Evolutionary conservation across 2,113 vertebrate species (phyloP).

Genomic region (Hippocampus guttulatus): DNA sequence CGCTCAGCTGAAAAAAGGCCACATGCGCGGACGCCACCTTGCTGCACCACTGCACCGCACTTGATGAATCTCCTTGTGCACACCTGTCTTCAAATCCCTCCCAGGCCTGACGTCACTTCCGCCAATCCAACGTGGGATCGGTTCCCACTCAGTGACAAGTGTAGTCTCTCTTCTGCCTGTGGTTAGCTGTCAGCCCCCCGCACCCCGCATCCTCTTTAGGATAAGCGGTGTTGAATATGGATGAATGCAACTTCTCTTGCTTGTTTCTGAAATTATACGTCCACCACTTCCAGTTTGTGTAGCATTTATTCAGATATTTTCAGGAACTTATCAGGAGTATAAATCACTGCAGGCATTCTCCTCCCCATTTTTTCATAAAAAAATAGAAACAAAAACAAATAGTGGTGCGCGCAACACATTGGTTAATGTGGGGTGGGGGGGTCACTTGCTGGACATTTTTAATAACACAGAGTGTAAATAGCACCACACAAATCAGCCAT

Average conservation of each 20-base stretch:
- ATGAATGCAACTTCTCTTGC: not conserved
- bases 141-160: too few species aligned
- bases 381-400: not conserved
- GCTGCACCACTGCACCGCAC: too few species aligned
- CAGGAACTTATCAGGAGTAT: not conserved
- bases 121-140: too few species aligned
- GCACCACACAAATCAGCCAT: not conserved
- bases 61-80: too few species aligned
- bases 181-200: too few species aligned
- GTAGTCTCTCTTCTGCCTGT: too few species aligned
- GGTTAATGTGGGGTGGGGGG: not conserved
- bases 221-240: too few species aligned
- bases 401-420: not conserved
- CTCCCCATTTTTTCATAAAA: not conserved
- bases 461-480: not conserved
- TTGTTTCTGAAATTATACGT: not conserved
- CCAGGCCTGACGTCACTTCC: too few species aligned
- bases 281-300: not conserved
- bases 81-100: too few species aligned
- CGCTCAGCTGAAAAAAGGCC: too few species aligned
- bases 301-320: conserved; percentile 3
- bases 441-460: not conserved
- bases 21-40: too few species aligned
- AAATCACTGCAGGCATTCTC: not conserved
- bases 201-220: too few species aligned